Evolutionary conservation across 2,113 vertebrate species (phyloP).

Genomic region (Potamarius usumacintae): DNA sequence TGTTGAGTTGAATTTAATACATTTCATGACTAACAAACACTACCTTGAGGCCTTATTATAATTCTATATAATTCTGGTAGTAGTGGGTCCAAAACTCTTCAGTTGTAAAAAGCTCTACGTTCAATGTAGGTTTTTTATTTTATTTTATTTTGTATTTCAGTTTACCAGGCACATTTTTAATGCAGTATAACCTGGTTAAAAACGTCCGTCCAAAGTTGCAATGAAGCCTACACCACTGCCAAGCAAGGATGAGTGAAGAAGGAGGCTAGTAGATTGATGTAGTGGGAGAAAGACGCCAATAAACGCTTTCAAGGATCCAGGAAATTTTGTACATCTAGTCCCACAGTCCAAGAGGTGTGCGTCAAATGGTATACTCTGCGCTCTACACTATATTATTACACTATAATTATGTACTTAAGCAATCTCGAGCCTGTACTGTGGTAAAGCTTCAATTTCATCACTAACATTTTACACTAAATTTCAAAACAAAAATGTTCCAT

Average conservation of each 20-base stretch:
- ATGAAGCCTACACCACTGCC: slow-evolving; percentile 1
- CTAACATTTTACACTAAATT: background rate
- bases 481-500: background rate
- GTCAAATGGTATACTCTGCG: background rate
- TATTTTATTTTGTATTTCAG: background rate
- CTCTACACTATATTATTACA: background rate
- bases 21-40: background rate
- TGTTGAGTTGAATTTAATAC: background rate
- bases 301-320: slow-evolving; percentile 1
- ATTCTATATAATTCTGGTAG: background rate
- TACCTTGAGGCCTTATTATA: background rate
- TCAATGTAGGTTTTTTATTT: background rate
- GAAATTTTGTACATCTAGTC: background rate
- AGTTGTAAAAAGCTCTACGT: too few relatives aligned
- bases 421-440: background rate
- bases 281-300: background rate
- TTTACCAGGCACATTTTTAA: background rate
- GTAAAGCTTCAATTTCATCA: background rate
- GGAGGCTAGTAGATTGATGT: background rate
- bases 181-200: background rate
- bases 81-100: background rate
- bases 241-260: background rate
- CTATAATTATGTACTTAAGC: slow-evolving; percentile 13
- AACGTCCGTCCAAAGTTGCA: background rate
- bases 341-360: background rate